A percentile compares a stretch with the other conserved stretches of the same genome.
Evolutionary conservation across 2,888 invertebrate species (phyloP).

Genomic region (Drosophila affinis): DNA sequence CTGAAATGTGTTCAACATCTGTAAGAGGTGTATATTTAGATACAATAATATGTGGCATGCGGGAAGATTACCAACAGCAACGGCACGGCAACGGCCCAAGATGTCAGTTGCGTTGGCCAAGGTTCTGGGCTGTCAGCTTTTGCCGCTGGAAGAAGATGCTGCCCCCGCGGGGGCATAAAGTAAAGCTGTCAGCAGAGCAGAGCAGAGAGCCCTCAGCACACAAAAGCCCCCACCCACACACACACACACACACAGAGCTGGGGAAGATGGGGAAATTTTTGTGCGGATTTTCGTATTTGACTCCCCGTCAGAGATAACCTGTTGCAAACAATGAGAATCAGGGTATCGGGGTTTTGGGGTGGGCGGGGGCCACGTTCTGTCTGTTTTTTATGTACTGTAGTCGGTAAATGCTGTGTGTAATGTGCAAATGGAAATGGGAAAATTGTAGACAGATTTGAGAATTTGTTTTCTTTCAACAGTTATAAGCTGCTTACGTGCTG

Average conservation of each 20-base stretch:
- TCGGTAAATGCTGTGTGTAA: not conserved
- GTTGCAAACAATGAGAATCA: slow-evolving; percentile 23
- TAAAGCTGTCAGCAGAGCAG: not conserved
- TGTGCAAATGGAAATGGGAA: not conserved
- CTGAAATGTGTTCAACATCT: not conserved
- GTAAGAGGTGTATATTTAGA: not conserved
- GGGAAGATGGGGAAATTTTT: not conserved
- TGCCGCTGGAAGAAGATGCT: not conserved
- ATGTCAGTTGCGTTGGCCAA: slow-evolving; percentile 10
- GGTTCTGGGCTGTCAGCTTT: not conserved
- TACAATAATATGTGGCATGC: not conserved
- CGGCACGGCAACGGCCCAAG: not conserved
- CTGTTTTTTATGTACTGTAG: not conserved
- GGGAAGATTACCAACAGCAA: not conserved
- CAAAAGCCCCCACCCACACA: not conserved
- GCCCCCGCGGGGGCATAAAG: not conserved
- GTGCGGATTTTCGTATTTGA: slow-evolving; percentile 15
- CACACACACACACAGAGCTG: not conserved
- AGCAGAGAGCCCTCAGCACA: not conserved
- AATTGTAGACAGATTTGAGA: slow-evolving; percentile 14
- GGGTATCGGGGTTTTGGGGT: not conserved
- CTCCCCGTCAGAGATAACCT: slow-evolving; percentile 18
- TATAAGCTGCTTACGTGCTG: slow-evolving; percentile 25
- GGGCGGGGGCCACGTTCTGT: not conserved
- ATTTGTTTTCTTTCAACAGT: slow-evolving; percentile 3